phyloP scores from a whole-genome alignment of 2,113 vertebrate genomes.

The Microcebus griseorufus region DNA sequence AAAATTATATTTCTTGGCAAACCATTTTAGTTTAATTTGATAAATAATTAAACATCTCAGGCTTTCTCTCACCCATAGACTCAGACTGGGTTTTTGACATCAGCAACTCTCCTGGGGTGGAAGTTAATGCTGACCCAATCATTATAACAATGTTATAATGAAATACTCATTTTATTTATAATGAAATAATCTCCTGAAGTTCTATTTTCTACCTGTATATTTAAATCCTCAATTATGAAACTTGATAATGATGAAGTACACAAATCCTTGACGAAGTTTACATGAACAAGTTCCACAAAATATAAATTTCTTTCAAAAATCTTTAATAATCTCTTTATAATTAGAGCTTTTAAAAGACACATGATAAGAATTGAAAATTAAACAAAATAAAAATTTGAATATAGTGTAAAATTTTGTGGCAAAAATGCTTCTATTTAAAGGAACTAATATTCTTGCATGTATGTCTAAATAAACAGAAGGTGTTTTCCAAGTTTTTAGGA shows the following conservation, averaged over 20 bases:
- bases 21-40: not conserved
- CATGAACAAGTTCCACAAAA: constrained; percentile 13
- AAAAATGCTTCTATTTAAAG: constrained; percentile 54
- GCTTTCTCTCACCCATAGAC: not conserved
- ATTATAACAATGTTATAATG: not conserved
- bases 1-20: not conserved
- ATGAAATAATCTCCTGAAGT: not conserved
- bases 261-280: constrained; percentile 44
- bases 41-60: not conserved
- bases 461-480: constrained; percentile 73
- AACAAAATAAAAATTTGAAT: not conserved
- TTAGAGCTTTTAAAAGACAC: not conserved
- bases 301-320: not conserved
- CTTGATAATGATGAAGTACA: not conserved
- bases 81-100: not conserved
- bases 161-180: constrained; percentile 1
- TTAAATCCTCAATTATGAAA: constrained; percentile 16
- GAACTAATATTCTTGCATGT: constrained; percentile 23
- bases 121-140: not conserved
- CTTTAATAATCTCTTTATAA: constrained; percentile 12
- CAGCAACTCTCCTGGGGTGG: not conserved
- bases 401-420: not conserved
- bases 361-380: constrained; percentile 29
- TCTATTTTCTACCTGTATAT: constrained; percentile 18
- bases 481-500: constrained; percentile 76